Conservation (phyloP, 2,113 vertebrate species). For the Bufo gargarizans region DNA sequence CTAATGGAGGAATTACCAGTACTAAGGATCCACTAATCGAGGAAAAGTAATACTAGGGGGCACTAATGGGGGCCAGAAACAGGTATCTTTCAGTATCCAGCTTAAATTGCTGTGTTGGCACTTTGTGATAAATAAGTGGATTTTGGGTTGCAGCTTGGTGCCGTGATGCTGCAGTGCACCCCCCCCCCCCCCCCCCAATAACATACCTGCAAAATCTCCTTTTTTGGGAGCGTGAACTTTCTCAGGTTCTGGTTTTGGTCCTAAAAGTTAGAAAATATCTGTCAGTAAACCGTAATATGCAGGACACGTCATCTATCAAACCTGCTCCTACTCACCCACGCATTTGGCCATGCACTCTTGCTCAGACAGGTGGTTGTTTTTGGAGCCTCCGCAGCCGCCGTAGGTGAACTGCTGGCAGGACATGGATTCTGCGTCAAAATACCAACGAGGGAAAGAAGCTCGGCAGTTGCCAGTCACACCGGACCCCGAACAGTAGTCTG, state of each 20-base stretch:
- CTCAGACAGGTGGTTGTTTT: slow-evolving; percentile 30
- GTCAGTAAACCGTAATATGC: neutral
- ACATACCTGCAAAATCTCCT: slow-evolving; percentile 12
- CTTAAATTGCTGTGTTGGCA: too few species aligned
- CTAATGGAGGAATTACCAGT: too few species aligned
- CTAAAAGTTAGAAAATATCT: neutral
- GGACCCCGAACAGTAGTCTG: slow-evolving; percentile 1
- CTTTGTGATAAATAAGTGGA: too few species aligned
- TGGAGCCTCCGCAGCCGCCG: slow-evolving; percentile 30
- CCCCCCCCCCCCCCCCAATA: neutral
- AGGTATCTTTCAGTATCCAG: too few species aligned
- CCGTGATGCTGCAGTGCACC: too few species aligned
- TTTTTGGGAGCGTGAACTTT: neutral
- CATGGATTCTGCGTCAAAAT: neutral
- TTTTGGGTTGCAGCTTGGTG: too few species aligned
- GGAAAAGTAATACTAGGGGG: too few species aligned
- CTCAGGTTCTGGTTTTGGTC: slow-evolving; percentile 2
- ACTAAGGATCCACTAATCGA: too few species aligned
- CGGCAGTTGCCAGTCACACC: neutral
- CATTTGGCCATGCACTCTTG: slow-evolving; percentile 4
- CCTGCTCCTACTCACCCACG: neutral
- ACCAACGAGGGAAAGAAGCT: slow-evolving; percentile 29
- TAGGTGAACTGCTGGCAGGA: slow-evolving; percentile 14
- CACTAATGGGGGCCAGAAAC: too few species aligned
- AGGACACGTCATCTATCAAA: neutral